Base-by-base conservation (phyloP, 2,113 vertebrate genomes). In the Apus apus region DNA sequence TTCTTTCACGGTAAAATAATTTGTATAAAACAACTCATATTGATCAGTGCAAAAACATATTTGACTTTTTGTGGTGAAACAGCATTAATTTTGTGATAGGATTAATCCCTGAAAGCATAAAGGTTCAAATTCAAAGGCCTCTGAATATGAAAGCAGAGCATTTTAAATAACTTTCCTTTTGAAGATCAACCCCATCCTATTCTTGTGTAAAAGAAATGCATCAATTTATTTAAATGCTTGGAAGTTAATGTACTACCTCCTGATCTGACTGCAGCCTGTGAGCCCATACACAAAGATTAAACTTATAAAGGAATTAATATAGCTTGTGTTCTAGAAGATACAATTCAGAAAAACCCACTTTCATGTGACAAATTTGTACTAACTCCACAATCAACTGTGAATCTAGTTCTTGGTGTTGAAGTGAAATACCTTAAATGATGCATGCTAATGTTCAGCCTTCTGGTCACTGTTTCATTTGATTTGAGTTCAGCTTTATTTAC, bases 381-480 rank as follows among this genome's bases (percentile, higher is more conserved):
- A 96, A 96, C 62, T n/a, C 54, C 93, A 93, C 96, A 85, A 90
- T 54, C 90, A 78, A 73, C 93, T 96, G 93, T 97, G 96, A 96
- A 94, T 94, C 90, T 96, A 66, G 94, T 92, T 92, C 80, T 94
- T 94, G 95, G 76, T 97, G 96, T 96, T 97, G 90, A 96, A 96
- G 95, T 96, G 94, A 96, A 95, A 30, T 96, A 96, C 68, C 89
- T 94, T 91, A 94, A 90, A 87, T 58, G 90, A 94, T 96, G 93
- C 96, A 97, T 97, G 96, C 94, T 96, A 72, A 90, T 32, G 45
- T 96, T 94, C 92, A 94, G 36, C 86, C 73, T 96, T 94, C 90
- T 79, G 83, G 88, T 96, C 94, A 60, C 96, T 94, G 89, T 96
- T 90, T 95, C 88, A 85, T 93, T 95, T 83, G 46, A 5, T 89